phyloP scores from a whole-genome alignment of 2,888 invertebrate genomes.

The Myopa tessellatipennis region DNA sequence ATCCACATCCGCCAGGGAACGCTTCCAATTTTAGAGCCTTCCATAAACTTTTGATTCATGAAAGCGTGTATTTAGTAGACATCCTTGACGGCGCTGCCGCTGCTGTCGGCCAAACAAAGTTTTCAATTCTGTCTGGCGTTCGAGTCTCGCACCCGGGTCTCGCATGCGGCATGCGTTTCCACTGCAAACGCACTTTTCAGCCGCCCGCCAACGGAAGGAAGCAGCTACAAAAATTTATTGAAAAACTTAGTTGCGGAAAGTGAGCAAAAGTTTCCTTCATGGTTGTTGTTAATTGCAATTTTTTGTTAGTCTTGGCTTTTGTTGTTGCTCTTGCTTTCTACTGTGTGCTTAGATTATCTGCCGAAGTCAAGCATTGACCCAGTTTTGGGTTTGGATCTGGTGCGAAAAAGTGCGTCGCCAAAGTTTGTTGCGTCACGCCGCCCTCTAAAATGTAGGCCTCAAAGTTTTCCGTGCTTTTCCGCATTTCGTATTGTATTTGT shows the following conservation, averaged over 20 bases:
- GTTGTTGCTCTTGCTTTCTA: conserved; percentile 26
- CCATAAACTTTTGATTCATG: conserved; percentile 34
- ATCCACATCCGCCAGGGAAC: not conserved
- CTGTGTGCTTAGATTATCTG: conserved; percentile 28
- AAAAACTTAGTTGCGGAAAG: conserved; percentile 45
- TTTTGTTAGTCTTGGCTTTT: conserved; percentile 43
- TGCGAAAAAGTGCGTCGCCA: conserved; percentile 41
- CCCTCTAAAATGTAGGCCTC: conserved; percentile 42
- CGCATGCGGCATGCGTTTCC: conserved; percentile 44
- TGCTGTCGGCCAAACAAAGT: conserved; percentile 42
- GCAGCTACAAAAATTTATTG: conserved; percentile 41
- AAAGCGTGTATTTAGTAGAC: conserved; percentile 15
- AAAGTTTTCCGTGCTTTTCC: conserved; percentile 10
- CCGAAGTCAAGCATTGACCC: conserved; percentile 47
- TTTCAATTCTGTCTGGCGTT: conserved; percentile 40
- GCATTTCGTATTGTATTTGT: not conserved
- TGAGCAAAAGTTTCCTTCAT: conserved; percentile 48
- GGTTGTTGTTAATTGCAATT: conserved; percentile 50
- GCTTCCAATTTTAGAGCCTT: conserved; percentile 25
- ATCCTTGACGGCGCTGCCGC: conserved; percentile 1
- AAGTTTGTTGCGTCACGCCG: conserved; percentile 48
- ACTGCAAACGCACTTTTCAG: conserved; percentile 44
- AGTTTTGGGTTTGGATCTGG: conserved; percentile 36
- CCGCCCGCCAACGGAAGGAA: not conserved
- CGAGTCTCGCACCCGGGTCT: conserved; percentile 40